Evolutionary conservation across 2,888 invertebrate species (phyloP), one percentile per base, ranked within the genome.

Genomic region (Galeruca laticollis): DNA sequence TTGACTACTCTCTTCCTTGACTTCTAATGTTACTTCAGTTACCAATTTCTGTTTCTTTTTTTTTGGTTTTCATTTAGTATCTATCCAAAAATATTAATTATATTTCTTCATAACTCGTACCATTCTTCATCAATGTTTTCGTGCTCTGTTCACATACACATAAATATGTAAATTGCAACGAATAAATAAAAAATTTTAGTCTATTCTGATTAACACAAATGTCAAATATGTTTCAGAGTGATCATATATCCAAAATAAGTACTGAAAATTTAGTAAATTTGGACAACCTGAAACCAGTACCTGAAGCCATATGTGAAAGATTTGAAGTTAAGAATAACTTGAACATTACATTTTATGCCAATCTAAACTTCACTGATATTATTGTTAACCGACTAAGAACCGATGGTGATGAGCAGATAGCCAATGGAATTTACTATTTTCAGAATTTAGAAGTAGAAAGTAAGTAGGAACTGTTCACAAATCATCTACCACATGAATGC

Each of bases 201-300:
- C 26, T 26, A 5, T 26, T 26, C n/a, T n/a, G n/a, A n/a, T n/a
- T n/a, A 9, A 37, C 2, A 37, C 2, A 5, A 18, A 15, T 47
- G 2, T 15, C 18, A 47, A 47, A 47, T 18, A 47, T 47, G 2
- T 47, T 47, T 47, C 47, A 80, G 82, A 76, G 74, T 31, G 54
- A 73, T 20, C 67, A 56, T 13, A 72, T 84, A 21, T 75, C 77
- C n/a, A 77, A 78, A 60, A 56, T 83, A 31, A 31, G 71, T 13
- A 78, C 82, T n/a, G 77, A 81, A 66, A 76, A 81, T 72, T 74
- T 85, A 47, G 83, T 84, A 0, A 79, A 70, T 52, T 72, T 78
- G n/a, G 70, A 71, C 8, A 76, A 80, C 56, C 35, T 73, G 18
- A 73, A 62, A 62, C 60, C 68, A 33, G 79, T 84, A 18, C 79